A percentile compares a stretch with the other conserved stretches of the same genome.
phyloP scores from a whole-genome alignment of 2,888 invertebrate genomes.

The Galerucella calmariensis region DNA sequence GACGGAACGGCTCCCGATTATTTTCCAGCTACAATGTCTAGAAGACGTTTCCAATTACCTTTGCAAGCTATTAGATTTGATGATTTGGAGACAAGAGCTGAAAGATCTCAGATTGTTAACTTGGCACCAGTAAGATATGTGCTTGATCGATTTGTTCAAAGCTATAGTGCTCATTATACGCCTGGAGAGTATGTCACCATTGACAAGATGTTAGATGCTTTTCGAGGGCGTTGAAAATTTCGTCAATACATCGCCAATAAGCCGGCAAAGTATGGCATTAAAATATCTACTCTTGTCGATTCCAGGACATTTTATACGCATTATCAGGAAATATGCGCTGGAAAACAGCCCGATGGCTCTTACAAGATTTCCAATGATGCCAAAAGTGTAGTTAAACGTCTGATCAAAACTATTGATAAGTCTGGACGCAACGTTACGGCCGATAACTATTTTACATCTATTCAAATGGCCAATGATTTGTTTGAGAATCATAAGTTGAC shows the following conservation, averaged over 20 bases:
- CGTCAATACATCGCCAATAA: constrained; percentile 54
- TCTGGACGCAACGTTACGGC: constrained; percentile 15
- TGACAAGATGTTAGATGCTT: constrained; percentile 32
- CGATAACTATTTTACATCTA: constrained; percentile 12
- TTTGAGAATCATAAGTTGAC: not conserved
- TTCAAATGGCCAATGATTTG: constrained; percentile 7
- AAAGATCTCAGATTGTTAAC: constrained; percentile 6
- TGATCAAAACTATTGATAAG: not conserved
- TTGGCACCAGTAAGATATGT: constrained; percentile 16
- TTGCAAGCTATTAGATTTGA: not conserved
- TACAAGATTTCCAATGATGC: constrained; percentile 39
- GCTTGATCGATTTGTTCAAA: constrained; percentile 14
- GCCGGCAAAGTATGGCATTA: constrained; percentile 53
- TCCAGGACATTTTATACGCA: constrained; percentile 47
- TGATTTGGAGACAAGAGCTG: too few species aligned
- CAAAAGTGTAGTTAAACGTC: constrained; percentile 39
- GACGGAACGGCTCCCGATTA: too few species aligned
- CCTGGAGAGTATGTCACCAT: constrained; percentile 15
- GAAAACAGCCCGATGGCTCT: constrained; percentile 44
- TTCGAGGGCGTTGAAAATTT: constrained; percentile 51
- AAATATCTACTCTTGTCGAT: constrained; percentile 51
- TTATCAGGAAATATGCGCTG: constrained; percentile 50
- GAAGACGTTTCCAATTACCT: not conserved
- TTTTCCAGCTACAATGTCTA: not conserved
- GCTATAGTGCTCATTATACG: constrained; percentile 7